phyloP scores from a whole-genome alignment of 1,140 invertebrate species.

The Saccostrea glomerata region DNA sequence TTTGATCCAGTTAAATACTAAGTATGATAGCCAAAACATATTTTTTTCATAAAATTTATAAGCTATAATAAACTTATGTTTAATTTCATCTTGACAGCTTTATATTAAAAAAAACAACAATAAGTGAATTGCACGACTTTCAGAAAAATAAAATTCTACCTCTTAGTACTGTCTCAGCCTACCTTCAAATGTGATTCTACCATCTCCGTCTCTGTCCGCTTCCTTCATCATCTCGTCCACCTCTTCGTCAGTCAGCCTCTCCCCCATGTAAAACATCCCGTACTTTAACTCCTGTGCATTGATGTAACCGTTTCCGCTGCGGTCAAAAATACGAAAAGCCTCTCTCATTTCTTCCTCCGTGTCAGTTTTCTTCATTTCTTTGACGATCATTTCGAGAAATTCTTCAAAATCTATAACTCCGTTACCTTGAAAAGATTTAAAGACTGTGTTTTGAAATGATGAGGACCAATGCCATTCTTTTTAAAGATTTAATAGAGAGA shows the following conservation, averaged over 20 bases:
- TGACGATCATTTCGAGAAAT: conserved; percentile 99
- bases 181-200: conserved; percentile 69
- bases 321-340: conserved; percentile 98
- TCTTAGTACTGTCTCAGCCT: not conserved
- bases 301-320: conserved; percentile 88
- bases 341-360: conserved; percentile 99
- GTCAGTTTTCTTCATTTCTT: conserved; percentile 99
- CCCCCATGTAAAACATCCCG: conserved; percentile 72
- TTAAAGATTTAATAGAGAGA: not conserved
- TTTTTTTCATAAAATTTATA: too few species aligned
- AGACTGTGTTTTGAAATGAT: not conserved
- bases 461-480: not conserved
- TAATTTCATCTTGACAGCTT: too few species aligned
- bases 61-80: too few species aligned
- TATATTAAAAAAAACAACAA: too few species aligned
- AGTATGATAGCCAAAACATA: too few species aligned
- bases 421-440: conserved; percentile 11
- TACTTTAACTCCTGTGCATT: conserved; percentile 46
- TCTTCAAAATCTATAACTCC: conserved; percentile 93
- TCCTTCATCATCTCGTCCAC: conserved; percentile 96
- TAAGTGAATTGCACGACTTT: too few species aligned
- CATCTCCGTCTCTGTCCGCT: conserved; percentile 92
- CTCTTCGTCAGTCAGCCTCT: conserved; percentile 92
- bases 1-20: too few species aligned
- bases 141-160: too few species aligned